Base-by-base conservation (phyloP, 2,113 vertebrate species). In the Dendrocopos noguchii region DNA sequence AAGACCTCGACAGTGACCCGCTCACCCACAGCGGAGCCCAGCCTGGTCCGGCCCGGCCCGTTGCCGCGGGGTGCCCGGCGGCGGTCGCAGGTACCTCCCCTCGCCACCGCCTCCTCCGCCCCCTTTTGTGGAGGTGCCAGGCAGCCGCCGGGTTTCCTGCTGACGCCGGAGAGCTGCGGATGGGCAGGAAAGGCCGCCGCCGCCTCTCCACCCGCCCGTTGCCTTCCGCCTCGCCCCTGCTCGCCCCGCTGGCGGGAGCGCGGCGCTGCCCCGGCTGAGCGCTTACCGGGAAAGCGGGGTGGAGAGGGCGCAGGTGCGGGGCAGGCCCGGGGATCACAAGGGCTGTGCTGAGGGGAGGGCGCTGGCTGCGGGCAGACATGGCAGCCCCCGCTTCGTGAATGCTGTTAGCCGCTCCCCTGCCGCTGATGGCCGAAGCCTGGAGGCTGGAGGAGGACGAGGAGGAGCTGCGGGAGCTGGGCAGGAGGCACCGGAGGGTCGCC, bases 361-460 rank as follows among this genome's bases (percentile, higher is more conserved):
- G 46, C 85, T 33, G 73, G 64, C 27, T 8, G 65, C 42, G 25
- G 36, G 19, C n/a, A 36, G 91, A 33, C 59, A 95, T 96, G 95
- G 84, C 85, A 87, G 82, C 42, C 68, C 81, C 63, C 34, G 67
- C 70, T 55, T 71, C 79, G 64, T 97, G 86, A 92, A 89, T 91
- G 92, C 59, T 52, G 60, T 24, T 56, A 13, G 47, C 89, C 44
- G 44, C 53, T 22, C 50, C 63, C 75, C 60, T 11, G 80, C 92
- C 78, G 95, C 96, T 97, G 75, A 98, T 99, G 99, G 98, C 98
- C 89, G 99, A 99, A 97, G 97, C 97, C 95, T 97, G 98, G 97
- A 96, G 97, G 68, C 95, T 97, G 85, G 98, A 98, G 80, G 98
- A 98, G 90, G 98, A 98, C 92, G 98, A 98, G 94, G 97, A 98